These are phyloP conservation scores for Pithys albifrons DNA, from an alignment of 2,113 vertebrate genomes.

Conservation along the genomic window DNA sequence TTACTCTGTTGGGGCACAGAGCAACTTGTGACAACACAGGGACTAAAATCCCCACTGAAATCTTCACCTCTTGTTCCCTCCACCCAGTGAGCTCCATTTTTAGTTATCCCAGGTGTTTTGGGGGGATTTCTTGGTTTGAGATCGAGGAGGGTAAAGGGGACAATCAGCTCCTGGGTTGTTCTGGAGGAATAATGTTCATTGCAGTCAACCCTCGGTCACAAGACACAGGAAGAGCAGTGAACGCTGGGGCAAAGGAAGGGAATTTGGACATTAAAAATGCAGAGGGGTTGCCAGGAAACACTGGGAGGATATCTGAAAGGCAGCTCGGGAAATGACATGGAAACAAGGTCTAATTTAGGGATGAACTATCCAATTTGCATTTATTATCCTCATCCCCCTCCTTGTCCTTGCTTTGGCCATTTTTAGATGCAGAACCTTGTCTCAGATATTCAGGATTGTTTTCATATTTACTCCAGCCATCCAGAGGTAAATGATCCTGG, in stretches of 20 bases:
- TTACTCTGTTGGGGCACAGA: accelerated
- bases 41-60: not conserved
- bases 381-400: not conserved
- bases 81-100: accelerated
- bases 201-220: conserved; percentile 10
- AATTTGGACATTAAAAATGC: conserved; percentile 41
- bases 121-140: not conserved
- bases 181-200: not conserved
- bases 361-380: not conserved
- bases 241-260: not conserved
- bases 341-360: not conserved
- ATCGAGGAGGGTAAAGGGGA: not conserved
- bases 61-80: not conserved
- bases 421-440: not conserved
- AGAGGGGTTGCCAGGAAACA: conserved; percentile 36
- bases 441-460: not conserved
- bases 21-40: accelerated
- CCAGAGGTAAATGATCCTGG: not conserved
- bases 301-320: not conserved
- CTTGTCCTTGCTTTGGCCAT: not conserved
- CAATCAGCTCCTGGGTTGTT: not conserved
- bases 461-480: not conserved
- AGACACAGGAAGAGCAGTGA: conserved; percentile 68
- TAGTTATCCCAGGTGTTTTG: not conserved
- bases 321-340: conserved; percentile 6